These are phyloP conservation scores for Nannospalax galili DNA, from an alignment of 2,113 vertebrate genomes.

Conservation along the genomic window DNA sequence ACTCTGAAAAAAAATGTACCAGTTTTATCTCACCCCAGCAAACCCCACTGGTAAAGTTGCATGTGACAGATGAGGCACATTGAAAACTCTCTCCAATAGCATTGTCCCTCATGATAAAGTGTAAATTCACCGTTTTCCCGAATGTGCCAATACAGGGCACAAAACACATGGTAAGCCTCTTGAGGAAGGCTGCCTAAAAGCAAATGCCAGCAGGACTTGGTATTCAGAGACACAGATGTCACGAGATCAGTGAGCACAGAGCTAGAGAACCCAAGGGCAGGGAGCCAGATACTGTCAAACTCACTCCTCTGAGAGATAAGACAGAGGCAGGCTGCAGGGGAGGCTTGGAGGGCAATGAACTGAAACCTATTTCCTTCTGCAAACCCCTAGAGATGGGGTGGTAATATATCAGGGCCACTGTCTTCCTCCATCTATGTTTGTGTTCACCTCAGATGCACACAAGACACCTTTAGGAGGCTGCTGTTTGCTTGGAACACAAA, in stretches of 20 bases:
- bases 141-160: not conserved
- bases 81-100: not conserved
- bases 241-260: not conserved
- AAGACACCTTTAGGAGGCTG: not conserved
- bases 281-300: not conserved
- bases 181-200: not conserved
- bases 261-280: not conserved
- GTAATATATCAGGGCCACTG: not conserved
- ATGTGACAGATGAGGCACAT: not conserved
- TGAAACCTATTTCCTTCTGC: not conserved
- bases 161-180: not conserved
- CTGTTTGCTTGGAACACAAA: not conserved
- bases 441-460: not conserved
- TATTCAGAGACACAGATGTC: not conserved
- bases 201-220: not conserved
- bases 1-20: not conserved
- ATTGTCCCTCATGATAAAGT: rapidly evolving
- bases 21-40: not conserved
- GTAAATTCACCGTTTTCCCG: not conserved
- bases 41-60: not conserved
- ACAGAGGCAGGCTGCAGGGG: not conserved
- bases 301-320: not conserved
- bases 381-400: not conserved
- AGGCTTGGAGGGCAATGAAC: not conserved
- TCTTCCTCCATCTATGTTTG: not conserved